Conservation (phyloP, 2,113 vertebrate genomes). For the Aplodontia rufa region DNA sequence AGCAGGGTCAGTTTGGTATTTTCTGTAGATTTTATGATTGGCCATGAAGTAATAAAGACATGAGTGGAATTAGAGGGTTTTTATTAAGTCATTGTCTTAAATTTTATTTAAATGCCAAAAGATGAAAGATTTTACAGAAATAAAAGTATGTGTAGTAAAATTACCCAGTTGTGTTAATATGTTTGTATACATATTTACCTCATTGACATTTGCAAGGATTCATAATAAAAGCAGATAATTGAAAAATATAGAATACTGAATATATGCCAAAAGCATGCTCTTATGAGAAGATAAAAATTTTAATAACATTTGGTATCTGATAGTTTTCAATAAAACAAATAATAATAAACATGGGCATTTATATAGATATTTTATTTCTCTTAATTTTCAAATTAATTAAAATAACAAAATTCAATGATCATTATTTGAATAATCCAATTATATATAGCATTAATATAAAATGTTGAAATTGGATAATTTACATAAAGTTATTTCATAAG, state of each 20-base stretch:
- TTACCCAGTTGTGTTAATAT: too few species aligned
- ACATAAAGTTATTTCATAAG: background rate
- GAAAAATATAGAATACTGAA: background rate
- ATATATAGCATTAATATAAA: background rate
- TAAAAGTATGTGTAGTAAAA: background rate
- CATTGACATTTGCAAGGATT: background rate
- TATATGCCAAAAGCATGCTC: background rate
- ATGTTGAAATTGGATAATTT: background rate
- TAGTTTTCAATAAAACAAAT: background rate
- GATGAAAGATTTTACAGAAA: background rate
- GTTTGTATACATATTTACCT: background rate
- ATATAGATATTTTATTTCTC: background rate
- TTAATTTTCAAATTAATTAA: background rate
- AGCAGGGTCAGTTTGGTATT: background rate
- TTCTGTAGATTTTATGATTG: conserved; percentile 19
- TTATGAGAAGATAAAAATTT: background rate
- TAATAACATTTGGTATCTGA: background rate
- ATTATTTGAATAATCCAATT: background rate
- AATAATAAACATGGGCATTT: background rate
- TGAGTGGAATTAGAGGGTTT: background rate
- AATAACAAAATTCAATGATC: background rate
- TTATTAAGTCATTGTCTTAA: background rate
- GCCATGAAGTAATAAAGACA: background rate
- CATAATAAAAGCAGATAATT: conserved; percentile 29
- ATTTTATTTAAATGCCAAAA: background rate